Evolutionary conservation across 2,888 invertebrate species (phyloP).

Genomic region (Acronicta aceris): DNA sequence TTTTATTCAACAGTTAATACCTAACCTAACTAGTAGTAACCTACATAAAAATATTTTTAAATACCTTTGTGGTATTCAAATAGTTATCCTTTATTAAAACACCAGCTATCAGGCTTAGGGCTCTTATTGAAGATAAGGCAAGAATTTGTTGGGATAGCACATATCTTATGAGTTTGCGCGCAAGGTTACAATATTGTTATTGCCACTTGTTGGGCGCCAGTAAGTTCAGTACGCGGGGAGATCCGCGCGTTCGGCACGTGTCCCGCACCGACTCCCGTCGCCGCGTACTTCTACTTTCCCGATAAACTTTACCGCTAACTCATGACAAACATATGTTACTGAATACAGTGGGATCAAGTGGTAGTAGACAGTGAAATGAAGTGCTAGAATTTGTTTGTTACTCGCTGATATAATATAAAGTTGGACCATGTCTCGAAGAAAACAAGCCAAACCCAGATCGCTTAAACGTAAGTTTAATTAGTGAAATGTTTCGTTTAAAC

Average conservation of each 20-base stretch:
- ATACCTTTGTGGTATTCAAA: too few relatives aligned
- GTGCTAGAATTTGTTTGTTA: constrained; percentile 28
- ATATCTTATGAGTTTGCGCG: constrained; percentile 84
- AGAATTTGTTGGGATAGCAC: constrained; percentile 52
- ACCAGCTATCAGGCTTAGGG: constrained; percentile 2
- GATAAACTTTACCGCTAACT: constrained; percentile 73
- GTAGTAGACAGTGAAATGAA: constrained; percentile 38
- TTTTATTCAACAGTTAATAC: too few relatives aligned
- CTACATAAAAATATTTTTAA: too few relatives aligned
- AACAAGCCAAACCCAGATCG: constrained; percentile 92
- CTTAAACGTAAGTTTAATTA: constrained; percentile 90
- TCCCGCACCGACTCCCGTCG: constrained; percentile 50
- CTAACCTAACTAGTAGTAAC: too few relatives aligned
- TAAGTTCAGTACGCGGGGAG: constrained; percentile 84
- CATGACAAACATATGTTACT: constrained; percentile 9
- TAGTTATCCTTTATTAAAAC: too few relatives aligned
- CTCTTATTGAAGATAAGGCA: constrained; percentile 48
- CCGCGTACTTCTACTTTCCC: constrained; percentile 62
- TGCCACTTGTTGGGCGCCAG: constrained; percentile 89
- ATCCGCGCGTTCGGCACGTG: constrained; percentile 76
- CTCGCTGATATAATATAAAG: constrained; percentile 44
- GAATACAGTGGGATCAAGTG: constrained; percentile 49
- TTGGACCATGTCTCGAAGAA: constrained; percentile 90
- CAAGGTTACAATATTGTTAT: constrained; percentile 80
- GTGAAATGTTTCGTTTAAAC: background rate